These are phyloP conservation scores for Philaethria dido DNA, from an alignment of 2,888 invertebrate species.

Conservation along the genomic window DNA sequence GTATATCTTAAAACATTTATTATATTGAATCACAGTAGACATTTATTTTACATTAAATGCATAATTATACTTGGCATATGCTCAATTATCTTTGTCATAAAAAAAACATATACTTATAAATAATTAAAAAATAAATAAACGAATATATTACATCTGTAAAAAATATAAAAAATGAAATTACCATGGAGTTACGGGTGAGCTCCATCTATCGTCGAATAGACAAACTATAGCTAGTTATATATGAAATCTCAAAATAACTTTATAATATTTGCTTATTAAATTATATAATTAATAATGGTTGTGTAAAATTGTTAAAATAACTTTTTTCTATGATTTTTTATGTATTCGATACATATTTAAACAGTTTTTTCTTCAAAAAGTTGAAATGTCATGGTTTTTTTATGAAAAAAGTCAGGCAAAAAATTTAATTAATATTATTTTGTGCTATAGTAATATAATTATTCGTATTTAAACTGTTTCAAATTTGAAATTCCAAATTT, in stretches of 20 bases:
- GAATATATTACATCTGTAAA: not conserved
- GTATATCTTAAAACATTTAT: conserved; percentile 63
- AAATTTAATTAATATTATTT: too few species aligned
- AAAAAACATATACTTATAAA: not conserved
- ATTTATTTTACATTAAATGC: conserved; percentile 29
- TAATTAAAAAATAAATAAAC: conserved; percentile 15
- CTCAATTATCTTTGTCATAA: not conserved
- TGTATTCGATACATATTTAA: too few species aligned
- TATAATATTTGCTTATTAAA: not conserved
- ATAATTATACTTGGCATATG: conserved; percentile 9
- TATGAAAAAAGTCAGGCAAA: too few species aligned
- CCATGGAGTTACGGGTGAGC: too few species aligned
- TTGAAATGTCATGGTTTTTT: too few species aligned
- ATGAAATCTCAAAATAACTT: conserved; percentile 1
- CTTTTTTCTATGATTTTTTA: not conserved
- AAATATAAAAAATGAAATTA: not conserved
- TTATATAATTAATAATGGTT: not conserved
- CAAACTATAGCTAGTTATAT: not conserved
- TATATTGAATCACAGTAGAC: conserved; percentile 64
- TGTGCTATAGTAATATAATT: too few species aligned
- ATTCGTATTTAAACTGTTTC: too few species aligned
- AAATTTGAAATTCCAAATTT: too few species aligned
- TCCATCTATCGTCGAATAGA: conserved; percentile 5
- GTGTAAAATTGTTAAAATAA: not conserved
- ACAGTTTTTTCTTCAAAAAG: too few species aligned